phyloP scores from a whole-genome alignment of 2,113 vertebrate species.

The Ascaphus truei region DNA sequence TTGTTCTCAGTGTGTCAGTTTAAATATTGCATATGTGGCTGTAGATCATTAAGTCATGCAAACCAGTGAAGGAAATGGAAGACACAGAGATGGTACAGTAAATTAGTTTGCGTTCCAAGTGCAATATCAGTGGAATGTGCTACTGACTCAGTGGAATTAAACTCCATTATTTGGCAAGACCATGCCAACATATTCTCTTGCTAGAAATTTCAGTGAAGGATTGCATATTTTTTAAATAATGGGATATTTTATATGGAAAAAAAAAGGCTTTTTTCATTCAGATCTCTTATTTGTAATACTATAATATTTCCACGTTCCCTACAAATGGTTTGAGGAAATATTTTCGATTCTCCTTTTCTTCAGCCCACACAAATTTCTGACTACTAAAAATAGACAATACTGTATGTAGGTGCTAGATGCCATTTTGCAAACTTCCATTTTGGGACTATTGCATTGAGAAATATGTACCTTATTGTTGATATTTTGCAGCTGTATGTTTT shows the following conservation, averaged over 20 bases:
- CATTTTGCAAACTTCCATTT: background rate
- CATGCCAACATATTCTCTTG: constrained; percentile 70
- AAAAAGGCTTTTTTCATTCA: constrained; percentile 71
- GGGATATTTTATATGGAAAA: constrained; percentile 77
- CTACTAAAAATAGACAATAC: no score
- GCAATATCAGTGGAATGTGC: constrained; percentile 81
- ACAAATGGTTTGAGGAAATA: constrained; percentile 66
- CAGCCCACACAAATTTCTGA: constrained; percentile 31
- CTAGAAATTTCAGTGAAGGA: constrained; percentile 66
- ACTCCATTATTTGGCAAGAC: constrained; percentile 66
- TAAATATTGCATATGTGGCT: constrained; percentile 68
- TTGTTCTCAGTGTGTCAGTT: constrained; percentile 66
- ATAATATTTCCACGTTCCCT: constrained; percentile 74
- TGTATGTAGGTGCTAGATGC: background rate
- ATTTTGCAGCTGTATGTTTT: constrained; percentile 8
- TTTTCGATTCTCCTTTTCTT: constrained; percentile 62
- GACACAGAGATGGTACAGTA: constrained; percentile 57
- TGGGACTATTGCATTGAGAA: background rate
- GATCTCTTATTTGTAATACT: constrained; percentile 77
- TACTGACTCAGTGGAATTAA: constrained; percentile 70
- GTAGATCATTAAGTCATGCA: constrained; percentile 61
- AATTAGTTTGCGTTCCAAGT: constrained; percentile 67
- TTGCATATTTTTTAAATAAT: constrained; percentile 76
- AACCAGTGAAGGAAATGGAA: constrained; percentile 65
- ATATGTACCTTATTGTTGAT: background rate